Percentiles rank a stretch among this genome's conserved stretches.
phyloP scores from a whole-genome alignment of 1,140 invertebrate species.

The Eriocheir sinensis region DNA sequence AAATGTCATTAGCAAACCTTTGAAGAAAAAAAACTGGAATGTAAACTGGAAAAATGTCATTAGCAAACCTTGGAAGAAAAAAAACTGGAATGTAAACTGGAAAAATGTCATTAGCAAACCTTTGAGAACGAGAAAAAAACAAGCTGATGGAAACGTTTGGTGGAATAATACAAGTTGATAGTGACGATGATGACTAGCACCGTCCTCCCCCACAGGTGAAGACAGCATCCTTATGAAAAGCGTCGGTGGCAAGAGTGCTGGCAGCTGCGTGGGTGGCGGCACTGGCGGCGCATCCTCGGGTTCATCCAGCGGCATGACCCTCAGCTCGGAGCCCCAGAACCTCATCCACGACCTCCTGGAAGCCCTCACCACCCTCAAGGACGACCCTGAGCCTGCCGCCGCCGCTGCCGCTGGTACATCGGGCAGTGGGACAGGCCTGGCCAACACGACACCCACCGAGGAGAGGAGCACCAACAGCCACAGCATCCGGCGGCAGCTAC shows the following conservation, averaged over 20 bases:
- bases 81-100: too few species aligned
- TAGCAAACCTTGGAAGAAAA: too few species aligned
- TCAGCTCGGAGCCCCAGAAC: constrained; percentile 82
- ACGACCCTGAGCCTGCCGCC: constrained; percentile 80
- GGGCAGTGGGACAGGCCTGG: background rate
- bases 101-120: too few species aligned
- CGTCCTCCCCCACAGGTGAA: constrained; percentile 65
- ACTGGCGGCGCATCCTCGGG: background rate
- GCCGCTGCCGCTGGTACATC: background rate
- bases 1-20: too few species aligned
- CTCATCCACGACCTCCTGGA: constrained; percentile 88
- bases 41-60: too few species aligned
- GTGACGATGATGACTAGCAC: too few species aligned
- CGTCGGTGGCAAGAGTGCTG: constrained; percentile 71
- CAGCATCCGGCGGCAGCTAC: constrained; percentile 54
- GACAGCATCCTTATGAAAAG: constrained; percentile 77
- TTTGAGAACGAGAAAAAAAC: background rate
- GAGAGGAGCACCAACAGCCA: constrained; percentile 50
- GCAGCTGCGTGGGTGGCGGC: constrained; percentile 21
- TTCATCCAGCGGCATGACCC: background rate
- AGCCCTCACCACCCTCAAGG: constrained; percentile 84
- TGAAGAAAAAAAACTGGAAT: too few species aligned
- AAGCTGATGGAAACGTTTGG: constrained; percentile 6
- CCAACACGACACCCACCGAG: constrained; percentile 74
- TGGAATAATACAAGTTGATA: too few species aligned